phyloP scores from a whole-genome alignment of 2,888 invertebrate species.

The Cephus pulcher region DNA sequence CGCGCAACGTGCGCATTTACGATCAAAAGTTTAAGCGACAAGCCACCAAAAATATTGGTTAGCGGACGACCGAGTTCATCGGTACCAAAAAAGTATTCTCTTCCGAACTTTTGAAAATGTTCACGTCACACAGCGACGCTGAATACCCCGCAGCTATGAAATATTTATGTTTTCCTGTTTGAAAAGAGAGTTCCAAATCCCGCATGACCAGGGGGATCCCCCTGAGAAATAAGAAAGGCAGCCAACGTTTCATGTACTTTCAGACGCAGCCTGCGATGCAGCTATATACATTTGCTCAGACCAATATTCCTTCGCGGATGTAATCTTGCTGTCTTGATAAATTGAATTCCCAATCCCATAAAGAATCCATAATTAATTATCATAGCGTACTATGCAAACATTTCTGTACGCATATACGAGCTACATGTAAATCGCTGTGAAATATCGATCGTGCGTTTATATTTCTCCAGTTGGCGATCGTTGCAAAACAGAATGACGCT shows the following conservation, averaged over 20 bases:
- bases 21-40: not conserved
- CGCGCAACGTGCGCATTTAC: not conserved
- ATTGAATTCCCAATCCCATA: not conserved
- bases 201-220: constrained; percentile 29
- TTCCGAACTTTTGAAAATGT: constrained; percentile 17
- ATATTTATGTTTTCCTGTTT: constrained; percentile 54
- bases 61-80: not conserved
- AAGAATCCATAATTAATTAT: not conserved
- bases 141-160: constrained; percentile 41
- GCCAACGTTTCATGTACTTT: constrained; percentile 13
- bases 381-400: not conserved
- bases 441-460: not conserved
- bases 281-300: not conserved
- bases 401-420: not conserved
- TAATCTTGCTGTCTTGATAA: not conserved
- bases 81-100: constrained; percentile 5
- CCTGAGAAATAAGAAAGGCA: constrained; percentile 51
- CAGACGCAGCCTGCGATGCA: not conserved
- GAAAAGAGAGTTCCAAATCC: constrained; percentile 29
- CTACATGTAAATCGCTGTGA: not conserved
- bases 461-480: not conserved
- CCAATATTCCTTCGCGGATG: not conserved
- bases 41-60: not conserved
- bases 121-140: not conserved
- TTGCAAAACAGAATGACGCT: not conserved